Evolutionary conservation across 2,113 vertebrate genomes (phyloP), one percentile per base, ranked within the genome.

Genomic region (Corydoras maculifer): DNA sequence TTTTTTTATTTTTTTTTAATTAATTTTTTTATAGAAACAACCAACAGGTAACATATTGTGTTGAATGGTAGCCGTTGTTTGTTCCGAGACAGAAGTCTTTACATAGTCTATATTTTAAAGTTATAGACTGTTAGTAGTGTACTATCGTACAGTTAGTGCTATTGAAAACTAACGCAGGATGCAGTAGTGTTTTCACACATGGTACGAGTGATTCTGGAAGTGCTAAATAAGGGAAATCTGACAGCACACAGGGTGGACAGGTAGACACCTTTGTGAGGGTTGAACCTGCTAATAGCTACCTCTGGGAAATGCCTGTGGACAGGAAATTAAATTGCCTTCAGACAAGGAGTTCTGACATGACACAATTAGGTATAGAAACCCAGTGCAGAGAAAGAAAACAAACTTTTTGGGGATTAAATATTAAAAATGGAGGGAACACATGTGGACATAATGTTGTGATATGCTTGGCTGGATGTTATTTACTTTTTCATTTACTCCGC

Each of bases 351-450:
- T 3, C 53, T 57, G 65, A 57, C 65, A 67, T 15, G 65, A 43
- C 54, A 58, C 55, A 30, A 68, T 68, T 18, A 54, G 57, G 65
- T 55, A 13, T 14, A 31, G 64, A 6, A 10, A 65, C 29, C 3
- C 50, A n/a, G 50, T 31, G 30, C 30, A 43, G 32, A 29, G 18
- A 9, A 54, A 67, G 53, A 32, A 18, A 49, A 62, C 5, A 43
- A 68, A 43, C 30, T 67, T 58, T 68, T 54, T 31, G 29, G 18
- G 35, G 31, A 18, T 43, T 3, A 67, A 25, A 12, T 68, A 57
- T 68, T 68, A 9, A 68, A 43, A 57, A 57, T 57, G 65, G 65
- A 67, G 55, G 53, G 53, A 67, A 57, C 65, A 57, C 54, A 53
- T 58, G 54, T 58, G 54, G 65, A 58, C 54, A 68, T 54, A 68